Evolutionary conservation across 2,888 invertebrate species (phyloP).

Genomic region (Tetragonisca angustula): DNA sequence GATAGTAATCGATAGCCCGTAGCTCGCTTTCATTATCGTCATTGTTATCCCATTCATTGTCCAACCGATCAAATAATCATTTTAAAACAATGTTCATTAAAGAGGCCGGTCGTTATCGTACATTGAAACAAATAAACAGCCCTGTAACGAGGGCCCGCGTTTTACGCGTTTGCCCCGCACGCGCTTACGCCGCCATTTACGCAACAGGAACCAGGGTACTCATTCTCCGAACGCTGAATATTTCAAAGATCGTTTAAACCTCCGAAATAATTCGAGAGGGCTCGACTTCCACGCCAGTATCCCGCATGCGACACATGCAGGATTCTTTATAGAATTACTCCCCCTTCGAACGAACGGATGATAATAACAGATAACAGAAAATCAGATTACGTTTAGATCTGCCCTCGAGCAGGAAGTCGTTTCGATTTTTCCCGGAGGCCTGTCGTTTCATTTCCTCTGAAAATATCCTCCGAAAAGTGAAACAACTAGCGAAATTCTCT

Average conservation of each 20-base stretch:
- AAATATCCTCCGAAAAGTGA: background rate
- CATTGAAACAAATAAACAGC: slow-evolving; percentile 12
- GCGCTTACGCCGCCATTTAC: slow-evolving; percentile 44
- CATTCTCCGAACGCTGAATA: slow-evolving; percentile 35
- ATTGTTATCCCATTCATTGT: background rate
- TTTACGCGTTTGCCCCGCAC: background rate
- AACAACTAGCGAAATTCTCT: background rate
- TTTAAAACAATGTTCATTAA: slow-evolving; percentile 10
- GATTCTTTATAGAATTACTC: slow-evolving; percentile 13
- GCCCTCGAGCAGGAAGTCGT: slow-evolving; percentile 5
- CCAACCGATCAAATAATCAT: slow-evolving; percentile 1
- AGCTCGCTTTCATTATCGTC: background rate
- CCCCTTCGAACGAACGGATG: slow-evolving; percentile 32
- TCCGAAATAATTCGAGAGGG: slow-evolving; percentile 43
- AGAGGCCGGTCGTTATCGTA: background rate
- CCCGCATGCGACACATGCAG: background rate
- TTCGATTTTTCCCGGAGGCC: background rate
- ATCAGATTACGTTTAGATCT: background rate
- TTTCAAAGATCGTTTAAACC: slow-evolving; percentile 39
- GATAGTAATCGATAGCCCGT: background rate
- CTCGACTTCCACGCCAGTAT: background rate
- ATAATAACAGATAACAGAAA: slow-evolving; percentile 43
- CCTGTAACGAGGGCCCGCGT: background rate
- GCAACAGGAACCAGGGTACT: background rate
- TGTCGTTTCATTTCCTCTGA: slow-evolving; percentile 2